Evolutionary conservation across 2,888 invertebrate genomes (phyloP).

Genomic region (Adineta ricciae): DNA sequence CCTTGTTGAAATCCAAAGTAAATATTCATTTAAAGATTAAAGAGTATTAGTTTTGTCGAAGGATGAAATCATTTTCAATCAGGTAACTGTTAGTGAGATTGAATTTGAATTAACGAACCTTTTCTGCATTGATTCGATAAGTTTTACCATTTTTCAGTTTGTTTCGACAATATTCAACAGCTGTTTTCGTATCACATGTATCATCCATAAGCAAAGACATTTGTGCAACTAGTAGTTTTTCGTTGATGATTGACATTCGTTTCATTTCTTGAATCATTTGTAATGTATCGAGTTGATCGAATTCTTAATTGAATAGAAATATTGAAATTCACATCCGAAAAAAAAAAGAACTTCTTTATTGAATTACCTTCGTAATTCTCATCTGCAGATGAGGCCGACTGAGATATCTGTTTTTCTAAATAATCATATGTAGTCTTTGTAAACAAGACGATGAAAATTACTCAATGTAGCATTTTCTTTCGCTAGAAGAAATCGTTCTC

Average conservation of each 20-base stretch:
- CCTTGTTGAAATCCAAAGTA: background rate
- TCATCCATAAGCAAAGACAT: slow-evolving; percentile 11
- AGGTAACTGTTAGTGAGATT: background rate
- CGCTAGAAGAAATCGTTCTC: background rate
- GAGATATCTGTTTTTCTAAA: background rate
- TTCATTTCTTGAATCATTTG: background rate
- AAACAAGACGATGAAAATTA: background rate
- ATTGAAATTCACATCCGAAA: background rate
- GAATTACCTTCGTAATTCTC: background rate
- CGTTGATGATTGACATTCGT: background rate
- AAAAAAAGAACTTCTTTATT: no score
- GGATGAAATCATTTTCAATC: no score
- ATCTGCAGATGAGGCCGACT: no score
- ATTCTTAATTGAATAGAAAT: background rate
- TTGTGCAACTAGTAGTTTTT: background rate
- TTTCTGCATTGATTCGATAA: background rate
- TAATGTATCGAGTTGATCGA: background rate
- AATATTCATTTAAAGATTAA: background rate
- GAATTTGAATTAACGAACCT: no score
- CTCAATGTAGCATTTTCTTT: background rate
- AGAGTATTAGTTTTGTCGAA: no score
- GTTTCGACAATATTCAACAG: background rate
- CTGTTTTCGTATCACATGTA: background rate
- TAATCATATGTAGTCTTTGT: background rate
- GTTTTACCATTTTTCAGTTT: background rate